A percentile compares a stretch with the other conserved stretches of the same genome.
Conservation (phyloP, 2,888 invertebrate genomes). For the Apocheima hispidaria region DNA sequence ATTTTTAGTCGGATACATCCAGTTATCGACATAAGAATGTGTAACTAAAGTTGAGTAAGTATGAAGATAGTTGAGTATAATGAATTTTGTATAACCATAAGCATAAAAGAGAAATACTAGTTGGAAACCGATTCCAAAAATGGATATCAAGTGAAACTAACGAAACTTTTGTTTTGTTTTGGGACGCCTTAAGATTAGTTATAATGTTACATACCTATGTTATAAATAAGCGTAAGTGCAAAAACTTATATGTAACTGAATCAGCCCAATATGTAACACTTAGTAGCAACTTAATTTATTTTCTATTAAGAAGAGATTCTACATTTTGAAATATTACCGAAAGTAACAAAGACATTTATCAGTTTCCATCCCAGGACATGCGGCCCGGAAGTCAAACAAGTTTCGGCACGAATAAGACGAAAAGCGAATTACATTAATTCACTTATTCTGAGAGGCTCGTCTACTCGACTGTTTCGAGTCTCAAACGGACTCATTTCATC, state of each 20-base stretch:
- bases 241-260: background rate
- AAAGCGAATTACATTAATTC: background rate
- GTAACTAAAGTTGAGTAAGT: too few relatives aligned
- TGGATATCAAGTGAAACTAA: background rate
- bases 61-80: too few relatives aligned
- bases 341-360: background rate
- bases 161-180: background rate
- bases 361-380: background rate
- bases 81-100: background rate
- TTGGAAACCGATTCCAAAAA: background rate
- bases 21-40: too few relatives aligned
- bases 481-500: slow-evolving; percentile 1
- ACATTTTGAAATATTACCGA: background rate
- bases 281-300: background rate
- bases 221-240: background rate
- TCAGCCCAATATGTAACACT: background rate
- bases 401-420: background rate
- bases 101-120: background rate
- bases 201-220: background rate
- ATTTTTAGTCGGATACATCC: too few relatives aligned
- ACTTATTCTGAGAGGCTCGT: background rate
- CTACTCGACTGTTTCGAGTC: background rate
- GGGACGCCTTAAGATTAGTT: background rate
- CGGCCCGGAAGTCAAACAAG: background rate
- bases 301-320: background rate